phyloP scores from a whole-genome alignment of 2,888 invertebrate species.

The Antheraea assamensis region DNA sequence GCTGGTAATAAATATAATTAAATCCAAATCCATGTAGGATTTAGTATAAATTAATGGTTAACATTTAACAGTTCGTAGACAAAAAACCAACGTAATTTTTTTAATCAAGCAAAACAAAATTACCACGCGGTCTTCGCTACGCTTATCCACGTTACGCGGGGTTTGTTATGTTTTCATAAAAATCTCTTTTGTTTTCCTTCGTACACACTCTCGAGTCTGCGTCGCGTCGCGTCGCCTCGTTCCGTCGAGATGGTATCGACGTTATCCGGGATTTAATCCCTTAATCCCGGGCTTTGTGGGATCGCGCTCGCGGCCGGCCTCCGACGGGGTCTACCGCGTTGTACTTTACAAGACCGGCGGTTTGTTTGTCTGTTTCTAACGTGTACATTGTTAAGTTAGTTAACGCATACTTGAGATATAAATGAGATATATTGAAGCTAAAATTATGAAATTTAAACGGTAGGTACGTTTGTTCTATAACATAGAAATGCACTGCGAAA shows the following conservation, averaged over 20 bases:
- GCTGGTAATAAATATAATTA: no score
- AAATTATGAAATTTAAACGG: no score
- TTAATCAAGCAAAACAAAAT: neutral
- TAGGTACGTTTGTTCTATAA: no score
- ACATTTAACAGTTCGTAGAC: neutral
- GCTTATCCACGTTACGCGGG: neutral
- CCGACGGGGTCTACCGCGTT: neutral
- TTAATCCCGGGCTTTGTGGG: conserved; percentile 21
- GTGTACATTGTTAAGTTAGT: neutral
- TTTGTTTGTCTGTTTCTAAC: neutral
- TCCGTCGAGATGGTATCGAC: conserved; percentile 19
- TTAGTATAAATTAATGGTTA: neutral
- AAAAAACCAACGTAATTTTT: neutral
- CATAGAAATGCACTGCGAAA: no score
- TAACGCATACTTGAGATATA: no score
- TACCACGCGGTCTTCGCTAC: neutral
- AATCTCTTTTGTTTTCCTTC: conserved; percentile 2
- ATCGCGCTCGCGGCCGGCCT: conserved; percentile 5
- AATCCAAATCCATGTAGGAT: neutral
- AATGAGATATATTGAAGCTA: no score
- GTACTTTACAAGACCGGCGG: neutral
- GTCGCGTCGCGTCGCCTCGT: conserved; percentile 1
- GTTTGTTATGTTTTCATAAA: neutral
- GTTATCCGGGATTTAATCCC: conserved; percentile 18
- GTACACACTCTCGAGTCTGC: neutral